phyloP scores from a whole-genome alignment of 1,140 invertebrate species.

The Sipha flava region DNA sequence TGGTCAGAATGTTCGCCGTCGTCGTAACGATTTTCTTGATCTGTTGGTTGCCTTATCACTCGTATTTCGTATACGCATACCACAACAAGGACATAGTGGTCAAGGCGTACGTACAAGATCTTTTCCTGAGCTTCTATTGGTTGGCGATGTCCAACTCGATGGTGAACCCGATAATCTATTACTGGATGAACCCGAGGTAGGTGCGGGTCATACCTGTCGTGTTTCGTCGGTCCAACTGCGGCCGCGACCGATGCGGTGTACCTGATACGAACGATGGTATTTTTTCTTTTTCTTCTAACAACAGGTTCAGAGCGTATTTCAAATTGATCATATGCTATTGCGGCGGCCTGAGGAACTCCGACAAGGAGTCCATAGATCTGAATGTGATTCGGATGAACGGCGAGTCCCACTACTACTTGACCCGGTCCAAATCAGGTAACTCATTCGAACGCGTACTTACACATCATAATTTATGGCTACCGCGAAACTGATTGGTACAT shows the following conservation, averaged over 20 bases:
- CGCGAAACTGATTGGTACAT: background rate
- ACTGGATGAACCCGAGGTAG: constrained; percentile 79
- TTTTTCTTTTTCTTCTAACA: background rate
- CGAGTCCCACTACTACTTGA: constrained; percentile 3
- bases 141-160: constrained; percentile 86
- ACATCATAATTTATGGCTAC: too few relatives aligned
- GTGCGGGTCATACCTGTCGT: constrained; percentile 35
- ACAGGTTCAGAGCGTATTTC: constrained; percentile 35
- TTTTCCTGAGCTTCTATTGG: constrained; percentile 80
- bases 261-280: too few relatives aligned
- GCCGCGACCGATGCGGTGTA: too few relatives aligned
- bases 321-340: constrained; percentile 18
- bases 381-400: constrained; percentile 1
- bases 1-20: constrained; percentile 76
- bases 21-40: constrained; percentile 75
- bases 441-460: too few relatives aligned
- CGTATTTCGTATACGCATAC: constrained; percentile 76
- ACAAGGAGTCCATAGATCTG: background rate
- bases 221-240: too few relatives aligned
- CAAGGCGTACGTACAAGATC: constrained; percentile 65
- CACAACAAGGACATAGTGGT: constrained; percentile 62
- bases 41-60: constrained; percentile 84
- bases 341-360: background rate
- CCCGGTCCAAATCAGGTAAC: constrained; percentile 16
- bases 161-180: constrained; percentile 86